Evolutionary conservation across 1,140 invertebrate genomes (phyloP).

Genomic region (Solenopsis invicta): DNA sequence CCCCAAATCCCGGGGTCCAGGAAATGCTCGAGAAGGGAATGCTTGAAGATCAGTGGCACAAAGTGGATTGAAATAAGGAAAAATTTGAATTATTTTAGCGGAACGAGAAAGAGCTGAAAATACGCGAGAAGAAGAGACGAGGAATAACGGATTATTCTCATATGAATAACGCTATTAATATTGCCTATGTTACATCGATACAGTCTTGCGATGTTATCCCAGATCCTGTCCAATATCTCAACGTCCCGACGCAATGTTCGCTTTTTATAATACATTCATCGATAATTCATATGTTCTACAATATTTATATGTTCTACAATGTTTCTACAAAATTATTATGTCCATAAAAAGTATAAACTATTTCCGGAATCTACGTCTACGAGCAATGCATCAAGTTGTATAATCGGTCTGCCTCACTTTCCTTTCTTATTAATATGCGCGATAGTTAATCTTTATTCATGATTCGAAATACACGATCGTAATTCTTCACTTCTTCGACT

Average conservation of each 20-base stretch:
- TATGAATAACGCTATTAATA: neutral
- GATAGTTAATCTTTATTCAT: slow-evolving; percentile 12
- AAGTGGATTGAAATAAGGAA: too few relatives aligned
- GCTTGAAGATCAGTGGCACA: neutral
- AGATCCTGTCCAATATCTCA: neutral
- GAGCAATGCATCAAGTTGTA: neutral
- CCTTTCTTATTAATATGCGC: slow-evolving; percentile 11
- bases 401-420: neutral
- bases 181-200: neutral
- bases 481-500: slow-evolving; percentile 15
- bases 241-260: neutral
- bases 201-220: neutral
- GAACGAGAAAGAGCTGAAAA: neutral
- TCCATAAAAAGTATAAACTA: slow-evolving; percentile 22
- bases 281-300: neutral
- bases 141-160: too few relatives aligned
- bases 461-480: slow-evolving; percentile 14
- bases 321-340: neutral
- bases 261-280: neutral
- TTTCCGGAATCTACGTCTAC: neutral
- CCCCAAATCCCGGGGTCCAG: neutral
- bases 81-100: neutral
- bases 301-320: neutral
- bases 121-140: neutral
- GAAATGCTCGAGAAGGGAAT: neutral